Conservation (phyloP, 2,888 invertebrate species). For the Sycophila texana region DNA sequence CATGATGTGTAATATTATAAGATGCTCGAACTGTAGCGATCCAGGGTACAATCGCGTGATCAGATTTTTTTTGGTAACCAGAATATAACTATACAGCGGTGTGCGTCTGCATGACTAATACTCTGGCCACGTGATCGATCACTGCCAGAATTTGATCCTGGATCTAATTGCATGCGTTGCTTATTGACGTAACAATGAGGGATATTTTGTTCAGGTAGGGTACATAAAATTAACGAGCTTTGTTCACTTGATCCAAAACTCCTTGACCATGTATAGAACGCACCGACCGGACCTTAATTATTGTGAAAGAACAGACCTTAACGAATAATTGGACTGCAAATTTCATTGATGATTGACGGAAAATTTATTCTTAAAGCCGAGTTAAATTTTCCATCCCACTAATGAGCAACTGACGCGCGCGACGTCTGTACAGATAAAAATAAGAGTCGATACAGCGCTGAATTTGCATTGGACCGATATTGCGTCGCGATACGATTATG, state of each 20-base stretch:
- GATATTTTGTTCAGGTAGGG: neutral
- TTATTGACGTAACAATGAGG: slow-evolving; percentile 2
- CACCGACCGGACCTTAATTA: neutral
- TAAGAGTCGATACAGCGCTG: neutral
- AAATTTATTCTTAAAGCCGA: too few species aligned
- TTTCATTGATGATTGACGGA: too few species aligned
- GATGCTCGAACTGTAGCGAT: neutral
- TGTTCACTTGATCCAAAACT: neutral
- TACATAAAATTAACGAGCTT: slow-evolving; percentile 12
- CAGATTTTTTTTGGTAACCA: neutral
- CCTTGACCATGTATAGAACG: slow-evolving; percentile 4
- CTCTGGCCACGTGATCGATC: slow-evolving; percentile 4
- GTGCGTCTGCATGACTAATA: neutral
- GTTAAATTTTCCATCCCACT: too few species aligned
- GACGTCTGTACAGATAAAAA: too few species aligned
- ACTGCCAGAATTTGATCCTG: neutral
- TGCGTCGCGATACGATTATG: neutral
- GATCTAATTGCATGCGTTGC: slow-evolving; percentile 22
- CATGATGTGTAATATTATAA: slow-evolving; percentile 1
- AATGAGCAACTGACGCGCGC: too few species aligned
- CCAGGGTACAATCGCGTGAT: neutral
- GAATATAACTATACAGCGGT: neutral
- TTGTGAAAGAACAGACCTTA: slow-evolving; percentile 17
- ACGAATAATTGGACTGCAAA: neutral
- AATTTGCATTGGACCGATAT: neutral